phyloP scores from a whole-genome alignment of 2,113 vertebrate genomes.

The Caracal caracal region DNA sequence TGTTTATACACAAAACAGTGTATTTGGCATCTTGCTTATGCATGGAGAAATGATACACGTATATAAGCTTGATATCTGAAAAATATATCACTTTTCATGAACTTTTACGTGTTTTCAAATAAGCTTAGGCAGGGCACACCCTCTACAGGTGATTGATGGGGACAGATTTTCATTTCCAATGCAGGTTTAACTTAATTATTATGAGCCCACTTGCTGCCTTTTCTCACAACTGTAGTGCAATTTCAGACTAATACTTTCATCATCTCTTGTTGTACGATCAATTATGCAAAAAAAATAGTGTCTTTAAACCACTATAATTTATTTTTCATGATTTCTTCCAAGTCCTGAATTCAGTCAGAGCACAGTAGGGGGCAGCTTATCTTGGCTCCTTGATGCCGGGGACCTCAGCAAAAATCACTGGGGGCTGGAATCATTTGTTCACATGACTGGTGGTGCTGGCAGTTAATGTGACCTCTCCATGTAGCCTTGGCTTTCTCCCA shows the following conservation, averaged over 20 bases:
- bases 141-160: fast-evolving
- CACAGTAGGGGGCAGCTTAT: background rate
- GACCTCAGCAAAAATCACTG: background rate
- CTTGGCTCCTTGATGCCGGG: background rate
- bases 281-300: background rate
- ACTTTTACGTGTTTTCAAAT: background rate
- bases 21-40: background rate
- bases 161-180: background rate
- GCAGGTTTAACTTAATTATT: background rate
- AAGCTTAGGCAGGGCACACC: background rate
- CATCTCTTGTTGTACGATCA: background rate
- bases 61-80: background rate
- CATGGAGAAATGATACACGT: background rate
- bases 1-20: background rate
- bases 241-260: background rate
- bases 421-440: background rate
- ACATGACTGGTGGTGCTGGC: background rate
- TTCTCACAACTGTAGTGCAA: background rate
- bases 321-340: background rate
- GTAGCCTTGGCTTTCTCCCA: background rate
- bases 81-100: background rate
- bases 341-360: background rate
- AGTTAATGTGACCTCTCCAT: background rate
- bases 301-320: background rate
- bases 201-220: background rate